Evolutionary conservation across 2,797 vertebrate species (phyloP), one percentile per base, ranked within the genome.

Genomic region (Amblyraja radiata): DNA sequence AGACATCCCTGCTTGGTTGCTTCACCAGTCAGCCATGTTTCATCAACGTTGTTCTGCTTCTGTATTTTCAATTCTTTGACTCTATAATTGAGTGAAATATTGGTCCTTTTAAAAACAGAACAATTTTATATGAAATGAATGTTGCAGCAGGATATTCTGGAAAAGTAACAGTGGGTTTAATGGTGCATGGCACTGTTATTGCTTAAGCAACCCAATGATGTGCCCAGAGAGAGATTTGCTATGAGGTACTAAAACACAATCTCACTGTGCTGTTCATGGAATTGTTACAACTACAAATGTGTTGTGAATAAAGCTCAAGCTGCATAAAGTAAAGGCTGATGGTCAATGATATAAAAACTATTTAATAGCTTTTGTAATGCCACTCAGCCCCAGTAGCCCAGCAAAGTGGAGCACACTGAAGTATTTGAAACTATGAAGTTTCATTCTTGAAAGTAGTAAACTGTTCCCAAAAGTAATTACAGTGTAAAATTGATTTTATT

Each of bases 61-160:
- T 28, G 39, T 25, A 36, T 90, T 71, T 90, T 71, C 68, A 90
- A 28, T 76, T 92, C 71, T 92, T 88, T 88, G 61, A 68, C n/a
- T 68, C 84, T 68, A n/a, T 32, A 88, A 68, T 65, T 68, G 18
- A 68, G 6, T 9, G 1, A 68, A 88, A 8, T 18, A 68, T 88
- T 68, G n/a, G 6, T 88, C 84, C 63, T 21, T 88, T 88, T 36
- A 21, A 84, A 68, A 88, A 68, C 7, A 21, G 32, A 68, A 68
- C 16, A 23, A 65, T 88, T 68, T 65, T 68, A 23, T 4, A 68
- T 1, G n/a, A 32, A 68, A 68, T 18, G 65, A 36, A 68, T 68
- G n/a, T 88, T 36, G 14, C 61, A 14, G 14, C 84, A 88, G 61
- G 21, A 88, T 88, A 65, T 88, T 65, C 61, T 88, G 61, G 23